Percentiles rank a stretch among this genome's conserved stretches.
Evolutionary conservation across 2,888 invertebrate species (phyloP).

Genomic region (Acanthosepion lycidas): DNA sequence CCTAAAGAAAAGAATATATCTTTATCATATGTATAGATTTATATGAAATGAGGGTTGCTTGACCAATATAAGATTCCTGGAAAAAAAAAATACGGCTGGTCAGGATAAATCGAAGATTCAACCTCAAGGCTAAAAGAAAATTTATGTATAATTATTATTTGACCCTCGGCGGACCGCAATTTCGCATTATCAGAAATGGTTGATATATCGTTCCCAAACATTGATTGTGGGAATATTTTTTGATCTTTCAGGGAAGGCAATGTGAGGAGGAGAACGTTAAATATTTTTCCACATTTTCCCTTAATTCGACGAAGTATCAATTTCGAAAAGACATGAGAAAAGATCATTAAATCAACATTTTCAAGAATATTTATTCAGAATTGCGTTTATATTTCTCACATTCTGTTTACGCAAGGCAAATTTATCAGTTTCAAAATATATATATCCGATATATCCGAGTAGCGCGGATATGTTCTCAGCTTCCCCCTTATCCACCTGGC

Average conservation of each 20-base stretch:
- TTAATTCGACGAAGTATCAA: background rate
- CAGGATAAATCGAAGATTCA: background rate
- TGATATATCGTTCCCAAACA: background rate
- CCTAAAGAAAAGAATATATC: too few relatives aligned
- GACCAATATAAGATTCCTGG: too few relatives aligned
- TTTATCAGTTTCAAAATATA: too few relatives aligned
- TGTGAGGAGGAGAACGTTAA: background rate
- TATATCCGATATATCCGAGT: too few relatives aligned
- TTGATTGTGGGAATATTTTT: background rate
- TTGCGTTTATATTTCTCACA: background rate
- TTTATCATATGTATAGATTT: too few relatives aligned
- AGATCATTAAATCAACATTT: background rate
- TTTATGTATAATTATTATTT: background rate
- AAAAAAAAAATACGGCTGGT: too few relatives aligned
- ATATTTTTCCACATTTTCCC: background rate
- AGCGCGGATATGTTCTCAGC: too few relatives aligned
- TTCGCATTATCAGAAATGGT: background rate
- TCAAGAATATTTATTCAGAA: background rate
- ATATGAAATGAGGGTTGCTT: too few relatives aligned
- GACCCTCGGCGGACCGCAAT: background rate
- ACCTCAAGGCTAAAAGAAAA: background rate
- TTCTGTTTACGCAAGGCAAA: too few relatives aligned
- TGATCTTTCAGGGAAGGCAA: too few relatives aligned
- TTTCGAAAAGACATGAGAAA: conserved; percentile 6
- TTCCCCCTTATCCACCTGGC: too few relatives aligned